phyloP scores from a whole-genome alignment of 2,113 vertebrate species.

The Elgaria multicarinata region DNA sequence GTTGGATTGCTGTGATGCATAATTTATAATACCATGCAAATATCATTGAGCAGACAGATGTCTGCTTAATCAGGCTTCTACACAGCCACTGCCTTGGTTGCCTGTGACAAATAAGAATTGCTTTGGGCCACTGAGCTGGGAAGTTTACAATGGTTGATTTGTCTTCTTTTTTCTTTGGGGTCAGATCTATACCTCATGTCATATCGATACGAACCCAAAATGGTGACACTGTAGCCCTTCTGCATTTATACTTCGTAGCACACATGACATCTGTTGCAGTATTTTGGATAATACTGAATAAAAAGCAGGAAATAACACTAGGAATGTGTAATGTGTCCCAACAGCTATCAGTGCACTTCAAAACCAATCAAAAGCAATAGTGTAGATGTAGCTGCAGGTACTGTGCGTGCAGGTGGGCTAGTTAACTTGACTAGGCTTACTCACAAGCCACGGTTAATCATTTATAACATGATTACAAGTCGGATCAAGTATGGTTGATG shows the following conservation, averaged over 20 bases:
- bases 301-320: no score
- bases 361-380: no score
- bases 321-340: no score
- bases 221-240: no score
- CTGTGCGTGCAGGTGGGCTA: neutral
- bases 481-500: slow-evolving; percentile 50
- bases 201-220: no score
- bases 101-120: neutral
- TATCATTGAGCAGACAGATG: slow-evolving; percentile 56
- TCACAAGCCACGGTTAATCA: slow-evolving; percentile 29
- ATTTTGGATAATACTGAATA: no score
- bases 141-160: neutral
- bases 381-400: no score
- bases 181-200: no score
- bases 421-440: neutral
- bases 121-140: neutral
- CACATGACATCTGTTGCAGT: no score
- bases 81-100: neutral
- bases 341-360: no score
- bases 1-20: slow-evolving; percentile 37
- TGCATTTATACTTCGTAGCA: no score
- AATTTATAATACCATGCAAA: slow-evolving; percentile 50
- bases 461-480: slow-evolving; percentile 57
- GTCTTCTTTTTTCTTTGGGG: neutral
- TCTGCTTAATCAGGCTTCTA: slow-evolving; percentile 15